Evolutionary conservation across 1,140 invertebrate genomes (phyloP), one percentile per base, ranked within the genome.

Genomic region (Drosophila fuyamai): DNA sequence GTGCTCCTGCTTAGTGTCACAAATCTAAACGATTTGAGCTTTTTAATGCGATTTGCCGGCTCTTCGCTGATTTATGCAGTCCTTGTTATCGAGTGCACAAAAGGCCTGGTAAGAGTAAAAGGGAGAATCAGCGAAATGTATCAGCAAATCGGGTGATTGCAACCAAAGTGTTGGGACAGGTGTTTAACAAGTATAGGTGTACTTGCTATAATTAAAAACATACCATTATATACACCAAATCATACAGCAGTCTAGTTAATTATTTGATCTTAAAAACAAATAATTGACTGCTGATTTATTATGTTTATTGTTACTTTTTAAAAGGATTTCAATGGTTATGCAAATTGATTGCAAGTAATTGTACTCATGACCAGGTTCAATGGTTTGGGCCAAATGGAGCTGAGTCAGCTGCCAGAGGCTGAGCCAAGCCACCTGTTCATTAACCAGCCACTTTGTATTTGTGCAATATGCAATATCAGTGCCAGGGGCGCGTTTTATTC

Each of bases 11-110:
- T 86, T 79, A 86, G 82, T 86, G 82, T 86, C 82, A 76, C 82
- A 81, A 86, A 85, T 85, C 79, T 86, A 72, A 86, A 67, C 82
- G 82, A 82, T 86, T 85, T 86, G 56, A 85, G 82, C 74, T 77
- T 86, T 86, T 86, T 75, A 85, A 85, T 86, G 82, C 75, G 75
- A 67, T 70, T 79, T 78, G 68, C 35, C 53, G 38, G 23, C 14
- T 14, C 32, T 38, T n/a, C 10, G 40, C 61, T 79, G 81, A 81
- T 81, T 78, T 73, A 60, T 72, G 75, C 82, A 79, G 54, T 76
- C 58, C 18, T 50, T 46, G 18, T 60, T 35, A 12, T 47, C 18
- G 62, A 67, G 51, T 56, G 62, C 65, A 67, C 40, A 51, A 5
- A 23, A 38, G 8, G 4, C 44, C 27, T 38, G 57, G 48, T 63